phyloP scores from a whole-genome alignment of 2,888 invertebrate species.

The Strigamia crassipes region DNA sequence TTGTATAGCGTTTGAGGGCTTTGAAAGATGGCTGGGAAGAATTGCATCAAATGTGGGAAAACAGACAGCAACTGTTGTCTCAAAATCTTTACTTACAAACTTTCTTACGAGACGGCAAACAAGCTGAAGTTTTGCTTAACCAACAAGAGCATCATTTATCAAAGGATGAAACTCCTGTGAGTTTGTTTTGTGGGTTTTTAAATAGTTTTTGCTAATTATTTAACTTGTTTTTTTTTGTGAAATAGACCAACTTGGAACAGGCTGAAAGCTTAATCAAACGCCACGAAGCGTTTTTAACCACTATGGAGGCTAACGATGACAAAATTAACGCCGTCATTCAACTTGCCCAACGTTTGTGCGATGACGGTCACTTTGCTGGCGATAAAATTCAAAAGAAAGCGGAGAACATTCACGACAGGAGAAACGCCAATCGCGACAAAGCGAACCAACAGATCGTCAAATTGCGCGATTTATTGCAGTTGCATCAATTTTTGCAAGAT shows the following conservation, averaged over 20 bases:
- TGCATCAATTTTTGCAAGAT: slow-evolving; percentile 93
- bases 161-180: slow-evolving; percentile 91
- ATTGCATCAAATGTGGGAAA: slow-evolving; percentile 99
- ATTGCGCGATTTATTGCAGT: slow-evolving; percentile 87
- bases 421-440: slow-evolving; percentile 86
- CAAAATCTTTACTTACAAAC: slow-evolving; percentile 94
- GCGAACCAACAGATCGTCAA: slow-evolving; percentile 90
- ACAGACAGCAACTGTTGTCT: slow-evolving; percentile 89
- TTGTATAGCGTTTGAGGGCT: slow-evolving; percentile 79
- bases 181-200: slow-evolving; percentile 52
- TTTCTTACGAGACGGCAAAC: slow-evolving; percentile 94
- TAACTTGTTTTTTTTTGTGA: slow-evolving; percentile 37
- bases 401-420: slow-evolving; percentile 83
- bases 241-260: slow-evolving; percentile 81
- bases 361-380: slow-evolving; percentile 92
- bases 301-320: slow-evolving; percentile 99
- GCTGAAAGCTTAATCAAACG: slow-evolving; percentile 96
- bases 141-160: slow-evolving; percentile 97
- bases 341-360: slow-evolving; percentile 86
- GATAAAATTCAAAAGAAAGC: slow-evolving; percentile 97
- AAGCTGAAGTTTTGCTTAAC: slow-evolving; percentile 94
- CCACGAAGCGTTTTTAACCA: slow-evolving; percentile 98
- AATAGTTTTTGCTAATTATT: slow-evolving; percentile 24
- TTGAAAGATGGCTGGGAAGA: slow-evolving; percentile 99
- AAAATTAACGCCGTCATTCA: slow-evolving; percentile 96